These are phyloP conservation scores for Sympetrum striolatum DNA, from an alignment of 2,888 invertebrate species.

Conservation along the genomic window DNA sequence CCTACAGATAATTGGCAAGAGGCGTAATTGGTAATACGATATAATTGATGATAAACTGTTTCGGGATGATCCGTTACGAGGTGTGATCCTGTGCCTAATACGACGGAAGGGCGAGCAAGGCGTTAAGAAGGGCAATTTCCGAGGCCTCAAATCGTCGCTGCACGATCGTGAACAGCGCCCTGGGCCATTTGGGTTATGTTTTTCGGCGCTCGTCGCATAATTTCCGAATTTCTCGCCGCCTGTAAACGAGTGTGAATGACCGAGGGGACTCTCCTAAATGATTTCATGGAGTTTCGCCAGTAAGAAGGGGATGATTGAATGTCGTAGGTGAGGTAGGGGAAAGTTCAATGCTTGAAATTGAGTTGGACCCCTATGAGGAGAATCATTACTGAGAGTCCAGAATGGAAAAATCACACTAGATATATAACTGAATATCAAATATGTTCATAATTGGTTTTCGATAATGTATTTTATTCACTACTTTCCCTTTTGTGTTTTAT, in stretches of 20 bases:
- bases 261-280: background rate
- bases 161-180: background rate
- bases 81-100: slow-evolving; percentile 25
- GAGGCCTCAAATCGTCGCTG: background rate
- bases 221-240: background rate
- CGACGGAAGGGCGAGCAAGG: background rate
- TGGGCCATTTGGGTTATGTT: background rate
- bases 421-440: too few relatives aligned
- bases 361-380: too few relatives aligned
- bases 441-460: too few relatives aligned
- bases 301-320: background rate
- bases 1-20: slow-evolving; percentile 25
- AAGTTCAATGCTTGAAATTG: too few relatives aligned
- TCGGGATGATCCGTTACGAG: background rate
- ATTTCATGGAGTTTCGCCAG: background rate
- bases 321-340: too few relatives aligned
- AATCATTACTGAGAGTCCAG: too few relatives aligned
- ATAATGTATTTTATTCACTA: too few relatives aligned
- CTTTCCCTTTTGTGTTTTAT: too few relatives aligned
- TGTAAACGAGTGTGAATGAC: background rate
- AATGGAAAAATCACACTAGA: too few relatives aligned
- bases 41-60: slow-evolving; percentile 21
- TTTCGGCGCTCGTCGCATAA: background rate
- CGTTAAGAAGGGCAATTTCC: background rate
- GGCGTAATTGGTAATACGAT: slow-evolving; percentile 18